Base-by-base conservation (phyloP, 2,797 vertebrate species). In the Calcarius lapponicus region DNA sequence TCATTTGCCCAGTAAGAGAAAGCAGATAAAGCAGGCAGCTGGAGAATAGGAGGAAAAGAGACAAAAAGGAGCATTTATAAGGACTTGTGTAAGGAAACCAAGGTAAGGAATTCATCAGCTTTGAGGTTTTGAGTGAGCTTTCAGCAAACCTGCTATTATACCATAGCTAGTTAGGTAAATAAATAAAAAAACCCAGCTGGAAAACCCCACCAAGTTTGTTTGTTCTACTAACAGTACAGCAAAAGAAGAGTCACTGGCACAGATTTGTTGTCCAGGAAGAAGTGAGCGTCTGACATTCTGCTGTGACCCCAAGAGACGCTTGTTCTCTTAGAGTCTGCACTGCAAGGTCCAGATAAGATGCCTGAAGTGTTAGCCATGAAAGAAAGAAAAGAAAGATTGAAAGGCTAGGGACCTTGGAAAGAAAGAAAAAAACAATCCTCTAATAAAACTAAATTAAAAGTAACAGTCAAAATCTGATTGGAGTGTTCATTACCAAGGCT, bases 101-200 rank as follows among this genome's bases (percentile, higher is more conserved):
- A 79, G 17, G 32, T n/a, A 61, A 84, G 13, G 34, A 48, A 70
- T 8, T 32, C 20, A 86, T 58, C 21, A 73, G 34, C 15, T 45
- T 9, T 45, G 50, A 60, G 56, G 47, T 34, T 75, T 78, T 72
- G 17, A 56, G 15, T 50, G 48, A 78, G 24, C 4, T 81, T 84
- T 65, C 64, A 74, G 38, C 22, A 80, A 90, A 79, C 17, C 15
- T 47, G 31, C 8, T 74, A 29, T 42, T 62, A 29, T 4, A 7
- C 4, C 12, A 64, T 8, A 54, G n/a, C 38, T 29, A 43, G 19
- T 83, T 67, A 61, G 21, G 61, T 21, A 47, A 79, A 47, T 0
- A 0, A 2, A 40, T 11, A 65, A 76, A 70, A 45, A 65, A 53
- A 0, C 0, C 1, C 45, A 83, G 7, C 2, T 3, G 11, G 76